Evolutionary conservation across 2,797 vertebrate genomes (phyloP).

Genomic region (Manis pentadactyla): DNA sequence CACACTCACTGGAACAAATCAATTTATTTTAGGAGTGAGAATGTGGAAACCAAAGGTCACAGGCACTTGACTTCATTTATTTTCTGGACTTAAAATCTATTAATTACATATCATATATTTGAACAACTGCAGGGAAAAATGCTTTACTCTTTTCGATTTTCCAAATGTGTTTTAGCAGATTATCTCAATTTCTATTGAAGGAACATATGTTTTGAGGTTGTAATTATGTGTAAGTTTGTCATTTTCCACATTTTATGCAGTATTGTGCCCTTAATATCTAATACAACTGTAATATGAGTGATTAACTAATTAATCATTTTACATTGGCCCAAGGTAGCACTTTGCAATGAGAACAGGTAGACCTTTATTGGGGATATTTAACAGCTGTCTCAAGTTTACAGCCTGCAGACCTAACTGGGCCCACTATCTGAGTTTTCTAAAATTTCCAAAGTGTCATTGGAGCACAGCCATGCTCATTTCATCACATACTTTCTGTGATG

Average conservation of each 20-base stretch:
- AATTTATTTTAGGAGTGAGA: constrained; percentile 51
- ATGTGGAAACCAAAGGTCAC: constrained; percentile 59
- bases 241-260: constrained; percentile 64
- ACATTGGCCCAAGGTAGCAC: neutral
- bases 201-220: constrained; percentile 52
- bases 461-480: constrained; percentile 20
- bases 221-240: constrained; percentile 67
- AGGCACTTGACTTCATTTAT: constrained; percentile 62
- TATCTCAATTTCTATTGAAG: constrained; percentile 53
- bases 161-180: constrained; percentile 64
- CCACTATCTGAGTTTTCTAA: constrained; percentile 33
- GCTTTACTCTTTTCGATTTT: constrained; percentile 66
- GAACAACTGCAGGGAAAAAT: constrained; percentile 18
- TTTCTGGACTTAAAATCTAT: constrained; percentile 71
- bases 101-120: constrained; percentile 30
- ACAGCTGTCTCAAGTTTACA: neutral
- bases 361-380: constrained; percentile 36
- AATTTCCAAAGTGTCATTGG: constrained; percentile 20
- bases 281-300: constrained; percentile 11
- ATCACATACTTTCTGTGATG: constrained; percentile 30
- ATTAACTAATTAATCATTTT: constrained; percentile 69
- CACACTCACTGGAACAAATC: neutral
- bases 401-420: neutral
- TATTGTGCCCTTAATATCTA: constrained; percentile 50
- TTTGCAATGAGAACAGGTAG: neutral